phyloP scores from a whole-genome alignment of 2,888 invertebrate species.

The Synanthedon vespiformis region DNA sequence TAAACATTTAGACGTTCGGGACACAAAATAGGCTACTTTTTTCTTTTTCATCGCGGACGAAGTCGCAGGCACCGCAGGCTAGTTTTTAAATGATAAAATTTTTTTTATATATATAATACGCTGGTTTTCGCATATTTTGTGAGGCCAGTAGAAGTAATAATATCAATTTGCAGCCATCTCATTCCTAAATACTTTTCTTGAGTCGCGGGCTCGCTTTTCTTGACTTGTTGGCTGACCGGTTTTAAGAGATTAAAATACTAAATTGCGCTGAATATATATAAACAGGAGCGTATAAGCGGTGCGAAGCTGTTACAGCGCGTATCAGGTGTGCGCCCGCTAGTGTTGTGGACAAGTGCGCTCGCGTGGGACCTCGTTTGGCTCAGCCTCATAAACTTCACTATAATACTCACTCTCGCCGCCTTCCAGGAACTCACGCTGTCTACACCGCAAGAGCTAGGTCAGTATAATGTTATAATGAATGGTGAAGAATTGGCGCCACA shows the following conservation, averaged over 20 bases:
- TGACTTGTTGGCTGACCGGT: background rate
- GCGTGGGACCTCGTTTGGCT: slow-evolving; percentile 78
- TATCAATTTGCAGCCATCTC: no score
- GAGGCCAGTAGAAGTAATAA: no score
- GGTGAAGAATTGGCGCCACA: no score
- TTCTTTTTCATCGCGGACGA: no score
- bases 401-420: slow-evolving; percentile 72
- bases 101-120: no score
- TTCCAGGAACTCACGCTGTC: slow-evolving; percentile 77
- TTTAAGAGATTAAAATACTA: background rate
- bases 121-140: no score
- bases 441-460: slow-evolving; percentile 66
- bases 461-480: slow-evolving; percentile 5
- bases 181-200: no score
- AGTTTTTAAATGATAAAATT: no score
- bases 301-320: slow-evolving; percentile 79
- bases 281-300: slow-evolving; percentile 75
- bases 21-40: no score
- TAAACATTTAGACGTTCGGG: no score
- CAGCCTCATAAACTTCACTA: slow-evolving; percentile 67
- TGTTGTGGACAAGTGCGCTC: slow-evolving; percentile 78
- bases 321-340: slow-evolving; percentile 75
- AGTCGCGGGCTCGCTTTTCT: no score
- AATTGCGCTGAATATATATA: slow-evolving; percentile 21
- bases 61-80: no score